phyloP scores from a whole-genome alignment of 2,797 vertebrate genomes.

The Onychomys arenicola region DNA sequence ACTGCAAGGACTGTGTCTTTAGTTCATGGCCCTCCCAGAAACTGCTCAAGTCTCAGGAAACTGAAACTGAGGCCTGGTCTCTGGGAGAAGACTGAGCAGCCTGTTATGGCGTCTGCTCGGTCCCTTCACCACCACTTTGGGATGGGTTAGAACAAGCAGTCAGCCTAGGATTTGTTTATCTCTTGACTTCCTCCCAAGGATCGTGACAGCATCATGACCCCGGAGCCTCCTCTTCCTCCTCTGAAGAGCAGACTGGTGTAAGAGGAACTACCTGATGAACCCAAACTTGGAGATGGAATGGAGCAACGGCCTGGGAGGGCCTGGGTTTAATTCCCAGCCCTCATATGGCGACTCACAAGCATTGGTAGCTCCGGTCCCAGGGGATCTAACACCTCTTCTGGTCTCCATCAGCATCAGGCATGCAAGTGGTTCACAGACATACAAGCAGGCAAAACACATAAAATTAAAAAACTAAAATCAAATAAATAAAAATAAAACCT shows the following conservation, averaged over 20 bases:
- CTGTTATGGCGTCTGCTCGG: too few species aligned
- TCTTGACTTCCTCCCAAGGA: not conserved
- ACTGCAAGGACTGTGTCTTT: too few species aligned
- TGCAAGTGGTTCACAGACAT: not conserved
- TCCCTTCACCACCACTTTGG: not conserved
- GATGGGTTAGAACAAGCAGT: rapidly evolving
- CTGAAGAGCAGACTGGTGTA: not conserved
- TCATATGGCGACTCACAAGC: not conserved
- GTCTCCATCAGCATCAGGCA: not conserved
- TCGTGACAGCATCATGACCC: not conserved
- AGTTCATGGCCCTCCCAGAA: too few species aligned
- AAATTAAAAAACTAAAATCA: not conserved
- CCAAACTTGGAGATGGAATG: not conserved
- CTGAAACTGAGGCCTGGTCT: too few species aligned
- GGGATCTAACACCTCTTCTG: not conserved
- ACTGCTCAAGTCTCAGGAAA: too few species aligned
- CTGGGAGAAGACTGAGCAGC: too few species aligned
- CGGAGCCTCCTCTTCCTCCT: not conserved
- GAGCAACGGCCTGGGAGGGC: too few species aligned
- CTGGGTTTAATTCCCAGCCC: not conserved
- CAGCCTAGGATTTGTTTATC: not conserved
- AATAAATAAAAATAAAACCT: not conserved
- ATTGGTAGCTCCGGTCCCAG: not conserved
- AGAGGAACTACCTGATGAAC: not conserved
- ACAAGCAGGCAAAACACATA: not conserved